Percentiles rank a stretch among this genome's conserved stretches.
phyloP scores from a whole-genome alignment of 2,888 invertebrate species.

The Caenorhabditis angaria region DNA sequence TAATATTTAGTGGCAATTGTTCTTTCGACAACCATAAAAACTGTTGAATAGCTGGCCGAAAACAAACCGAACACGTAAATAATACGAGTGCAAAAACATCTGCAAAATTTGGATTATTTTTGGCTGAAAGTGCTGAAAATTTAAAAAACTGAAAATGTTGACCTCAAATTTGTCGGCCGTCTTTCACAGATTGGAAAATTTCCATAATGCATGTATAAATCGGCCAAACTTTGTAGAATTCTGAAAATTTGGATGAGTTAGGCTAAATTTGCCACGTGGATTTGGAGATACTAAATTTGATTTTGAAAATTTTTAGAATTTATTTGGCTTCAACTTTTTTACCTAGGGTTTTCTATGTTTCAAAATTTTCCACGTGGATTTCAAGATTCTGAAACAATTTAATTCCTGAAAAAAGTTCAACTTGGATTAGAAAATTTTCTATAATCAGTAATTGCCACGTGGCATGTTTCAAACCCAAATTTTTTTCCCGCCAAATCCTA shows the following conservation, averaged over 20 bases:
- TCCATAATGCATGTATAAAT: slow-evolving; percentile 12
- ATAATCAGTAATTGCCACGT: no score
- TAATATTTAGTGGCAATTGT: slow-evolving; percentile 28
- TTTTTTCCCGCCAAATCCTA: no score
- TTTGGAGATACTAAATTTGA: no score
- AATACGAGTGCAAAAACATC: slow-evolving; percentile 25
- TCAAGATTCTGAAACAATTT: no score
- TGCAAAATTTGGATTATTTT: slow-evolving; percentile 1
- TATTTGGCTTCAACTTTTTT: no score
- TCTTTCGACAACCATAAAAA: slow-evolving; percentile 34
- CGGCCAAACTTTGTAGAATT: slow-evolving; percentile 16
- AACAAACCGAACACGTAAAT: slow-evolving; percentile 35
- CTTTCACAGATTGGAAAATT: slow-evolving; percentile 20
- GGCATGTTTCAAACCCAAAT: no score
- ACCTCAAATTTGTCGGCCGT: slow-evolving; percentile 12
- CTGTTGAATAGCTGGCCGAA: slow-evolving; percentile 29
- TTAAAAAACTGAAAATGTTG: background rate
- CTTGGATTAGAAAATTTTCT: no score
- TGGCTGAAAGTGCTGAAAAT: background rate
- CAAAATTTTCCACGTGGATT: no score
- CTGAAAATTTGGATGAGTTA: slow-evolving; percentile 11
- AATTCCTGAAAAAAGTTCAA: no score
- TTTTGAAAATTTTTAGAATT: no score
- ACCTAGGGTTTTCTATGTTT: no score
- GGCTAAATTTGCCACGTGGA: no score